Evolutionary conservation across 1,140 invertebrate species (phyloP).

Genomic region (Drosophila triauraria): DNA sequence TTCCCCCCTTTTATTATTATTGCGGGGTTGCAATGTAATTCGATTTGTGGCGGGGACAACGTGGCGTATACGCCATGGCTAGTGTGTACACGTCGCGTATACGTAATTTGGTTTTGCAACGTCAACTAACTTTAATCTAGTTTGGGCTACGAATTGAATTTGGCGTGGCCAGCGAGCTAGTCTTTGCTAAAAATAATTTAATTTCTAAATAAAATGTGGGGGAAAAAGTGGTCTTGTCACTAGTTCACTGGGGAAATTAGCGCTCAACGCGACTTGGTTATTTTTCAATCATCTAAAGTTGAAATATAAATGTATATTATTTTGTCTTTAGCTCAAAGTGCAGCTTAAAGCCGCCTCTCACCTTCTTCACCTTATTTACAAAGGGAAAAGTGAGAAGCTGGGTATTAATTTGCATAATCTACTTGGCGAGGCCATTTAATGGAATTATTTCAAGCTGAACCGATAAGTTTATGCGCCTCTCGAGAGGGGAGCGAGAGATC

Average conservation of each 20-base stretch:
- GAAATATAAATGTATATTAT: not conserved
- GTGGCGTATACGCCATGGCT: slow-evolving; percentile 46
- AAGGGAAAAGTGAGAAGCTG: not conserved
- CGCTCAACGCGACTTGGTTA: not conserved
- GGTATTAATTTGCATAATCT: slow-evolving; percentile 29
- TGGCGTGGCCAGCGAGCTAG: not conserved
- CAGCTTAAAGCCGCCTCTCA: not conserved
- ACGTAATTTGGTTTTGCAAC: slow-evolving; percentile 34
- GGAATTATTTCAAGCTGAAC: slow-evolving; percentile 20
- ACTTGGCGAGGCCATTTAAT: slow-evolving; percentile 8
- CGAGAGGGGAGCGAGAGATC: not conserved
- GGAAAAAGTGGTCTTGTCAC: not conserved
- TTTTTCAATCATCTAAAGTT: not conserved
- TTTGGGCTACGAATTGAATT: slow-evolving; percentile 22
- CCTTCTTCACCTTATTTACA: not conserved
- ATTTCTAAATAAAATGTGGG: slow-evolving; percentile 11
- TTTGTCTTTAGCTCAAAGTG: not conserved
- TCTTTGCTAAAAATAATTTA: slow-evolving; percentile 19
- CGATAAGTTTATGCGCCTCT: slow-evolving; percentile 20
- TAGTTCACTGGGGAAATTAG: slow-evolving; percentile 1
- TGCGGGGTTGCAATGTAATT: slow-evolving; percentile 20
- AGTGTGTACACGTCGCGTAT: slow-evolving; percentile 17
- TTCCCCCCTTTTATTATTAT: slow-evolving; percentile 17
- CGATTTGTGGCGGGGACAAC: slow-evolving; percentile 19
- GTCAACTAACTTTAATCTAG: slow-evolving; percentile 22